Conservation (phyloP, 2,888 invertebrate genomes). For the Dolichomitus sp. region DNA sequence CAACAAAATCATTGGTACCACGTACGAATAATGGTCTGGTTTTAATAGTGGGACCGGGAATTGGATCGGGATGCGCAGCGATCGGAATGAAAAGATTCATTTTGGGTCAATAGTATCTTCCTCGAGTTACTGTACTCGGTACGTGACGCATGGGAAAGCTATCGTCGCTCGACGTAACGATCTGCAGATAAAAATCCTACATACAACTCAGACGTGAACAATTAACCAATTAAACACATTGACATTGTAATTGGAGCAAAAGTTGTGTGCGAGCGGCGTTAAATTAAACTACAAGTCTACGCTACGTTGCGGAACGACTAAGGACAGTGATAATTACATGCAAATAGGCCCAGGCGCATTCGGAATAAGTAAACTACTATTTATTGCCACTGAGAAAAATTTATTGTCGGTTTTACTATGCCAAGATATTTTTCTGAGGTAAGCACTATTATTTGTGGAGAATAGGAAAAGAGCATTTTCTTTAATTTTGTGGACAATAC, state of each 20-base stretch:
- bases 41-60: slow-evolving; percentile 9
- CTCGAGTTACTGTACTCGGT: slow-evolving; percentile 40
- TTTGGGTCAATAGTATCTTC: slow-evolving; percentile 57
- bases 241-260: slow-evolving; percentile 4
- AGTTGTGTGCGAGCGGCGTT: not conserved
- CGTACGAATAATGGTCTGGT: slow-evolving; percentile 17
- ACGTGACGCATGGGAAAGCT: slow-evolving; percentile 62
- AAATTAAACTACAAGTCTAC: slow-evolving; percentile 4
- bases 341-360: slow-evolving; percentile 1
- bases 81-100: slow-evolving; percentile 25
- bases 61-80: slow-evolving; percentile 20
- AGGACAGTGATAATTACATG: slow-evolving; percentile 23
- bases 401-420: no score
- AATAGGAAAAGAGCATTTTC: no score
- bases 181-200: slow-evolving; percentile 60
- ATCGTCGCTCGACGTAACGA: slow-evolving; percentile 65
- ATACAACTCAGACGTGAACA: not conserved
- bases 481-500: no score
- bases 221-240: slow-evolving; percentile 1
- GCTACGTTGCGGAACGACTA: slow-evolving; percentile 19
- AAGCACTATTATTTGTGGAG: no score
- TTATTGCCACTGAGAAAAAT: not conserved
- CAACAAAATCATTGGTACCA: slow-evolving; percentile 21
- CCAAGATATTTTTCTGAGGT: no score
- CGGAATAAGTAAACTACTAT: not conserved